Conservation (phyloP, 23 tunicate species). For the Trididemnum miniatum region DNA sequence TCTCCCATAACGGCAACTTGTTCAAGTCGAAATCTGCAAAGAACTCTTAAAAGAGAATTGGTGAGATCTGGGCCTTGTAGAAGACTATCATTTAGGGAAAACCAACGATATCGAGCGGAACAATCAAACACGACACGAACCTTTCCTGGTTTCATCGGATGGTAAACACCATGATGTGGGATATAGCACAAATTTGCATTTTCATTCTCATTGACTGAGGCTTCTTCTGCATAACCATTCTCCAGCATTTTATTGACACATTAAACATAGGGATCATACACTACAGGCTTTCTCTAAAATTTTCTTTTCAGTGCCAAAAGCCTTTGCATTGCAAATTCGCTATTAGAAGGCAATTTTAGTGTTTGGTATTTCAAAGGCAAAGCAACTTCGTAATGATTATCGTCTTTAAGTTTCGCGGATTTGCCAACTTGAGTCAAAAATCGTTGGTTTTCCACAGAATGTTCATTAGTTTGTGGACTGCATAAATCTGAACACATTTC, state of each 20-base stretch:
- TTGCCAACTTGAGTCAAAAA: no score
- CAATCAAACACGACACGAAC: no score
- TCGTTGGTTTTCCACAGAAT: no score
- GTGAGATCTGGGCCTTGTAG: conserved; percentile 45
- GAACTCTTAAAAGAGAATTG: conserved; percentile 20
- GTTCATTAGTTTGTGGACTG: no score
- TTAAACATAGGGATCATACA: no score
- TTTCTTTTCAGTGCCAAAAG: background rate
- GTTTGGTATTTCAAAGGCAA: conserved; percentile 14
- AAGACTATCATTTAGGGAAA: conserved; percentile 3
- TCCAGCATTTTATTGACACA: conserved; percentile 28
- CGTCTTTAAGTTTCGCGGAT: no score
- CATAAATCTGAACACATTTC: no score
- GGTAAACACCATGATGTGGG: conserved; percentile 46
- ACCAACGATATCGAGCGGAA: conserved; percentile 21
- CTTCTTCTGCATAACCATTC: conserved; percentile 39
- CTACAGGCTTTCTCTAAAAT: no score
- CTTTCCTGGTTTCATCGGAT: no score
- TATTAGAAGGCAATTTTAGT: conserved; percentile 24
- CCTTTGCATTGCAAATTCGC: background rate
- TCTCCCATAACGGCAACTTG: conserved; percentile 32
- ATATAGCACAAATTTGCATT: conserved; percentile 37
- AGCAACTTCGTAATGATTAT: conserved; percentile 30
- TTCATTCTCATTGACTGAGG: no score
- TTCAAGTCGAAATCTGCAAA: conserved; percentile 36